Evolutionary conservation across 2,888 invertebrate genomes (phyloP).

Genomic region (Brachypalpus laphriformis): DNA sequence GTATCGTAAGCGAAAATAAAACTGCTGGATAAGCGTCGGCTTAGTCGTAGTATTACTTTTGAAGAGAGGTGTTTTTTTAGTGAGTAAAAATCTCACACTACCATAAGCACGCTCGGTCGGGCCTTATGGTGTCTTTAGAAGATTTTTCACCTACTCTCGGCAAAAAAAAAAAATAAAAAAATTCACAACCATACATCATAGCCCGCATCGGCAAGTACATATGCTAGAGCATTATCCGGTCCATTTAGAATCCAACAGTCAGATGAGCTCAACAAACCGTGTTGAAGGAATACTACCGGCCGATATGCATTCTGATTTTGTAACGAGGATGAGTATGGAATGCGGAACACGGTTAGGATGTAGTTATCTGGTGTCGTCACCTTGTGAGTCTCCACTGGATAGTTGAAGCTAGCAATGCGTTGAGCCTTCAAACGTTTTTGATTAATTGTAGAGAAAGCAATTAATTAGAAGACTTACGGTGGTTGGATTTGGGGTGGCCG

Average conservation of each 20-base stretch:
- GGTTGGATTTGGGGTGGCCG: not conserved
- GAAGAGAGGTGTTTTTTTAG: no score
- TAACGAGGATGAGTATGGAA: conserved; percentile 75
- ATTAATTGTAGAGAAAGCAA: not conserved
- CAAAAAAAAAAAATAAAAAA: no score
- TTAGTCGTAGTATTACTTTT: no score
- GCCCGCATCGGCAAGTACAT: conserved; percentile 86
- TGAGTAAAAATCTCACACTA: no score
- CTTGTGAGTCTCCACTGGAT: conserved; percentile 72
- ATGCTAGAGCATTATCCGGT: conserved; percentile 84
- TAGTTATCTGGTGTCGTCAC: conserved; percentile 75
- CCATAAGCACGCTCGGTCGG: no score
- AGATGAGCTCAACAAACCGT: conserved; percentile 89
- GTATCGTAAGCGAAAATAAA: no score
- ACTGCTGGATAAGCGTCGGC: no score
- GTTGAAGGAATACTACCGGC: conserved; percentile 85
- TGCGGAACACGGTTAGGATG: conserved; percentile 75
- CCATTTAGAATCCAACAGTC: conserved; percentile 89
- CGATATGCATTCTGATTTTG: conserved; percentile 47
- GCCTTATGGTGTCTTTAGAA: no score
- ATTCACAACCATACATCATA: conserved; percentile 92
- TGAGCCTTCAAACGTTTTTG: conserved; percentile 75
- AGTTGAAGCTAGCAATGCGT: conserved; percentile 78
- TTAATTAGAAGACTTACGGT: conserved; percentile 20
- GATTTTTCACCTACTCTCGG: no score